These are phyloP conservation scores for Aleiodes alternator DNA, from an alignment of 2,888 invertebrate genomes.

Conservation along the genomic window DNA sequence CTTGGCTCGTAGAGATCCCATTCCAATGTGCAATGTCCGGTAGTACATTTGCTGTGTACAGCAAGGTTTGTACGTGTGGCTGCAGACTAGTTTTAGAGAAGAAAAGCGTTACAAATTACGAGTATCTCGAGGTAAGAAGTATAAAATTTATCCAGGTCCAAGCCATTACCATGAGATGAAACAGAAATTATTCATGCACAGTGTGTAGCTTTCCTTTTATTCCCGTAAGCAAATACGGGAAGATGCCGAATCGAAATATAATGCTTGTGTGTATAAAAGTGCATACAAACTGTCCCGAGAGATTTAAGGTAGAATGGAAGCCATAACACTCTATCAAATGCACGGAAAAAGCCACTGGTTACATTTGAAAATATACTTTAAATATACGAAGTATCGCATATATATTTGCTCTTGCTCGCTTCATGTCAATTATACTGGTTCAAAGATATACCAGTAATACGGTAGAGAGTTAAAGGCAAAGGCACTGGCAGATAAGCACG, in stretches of 20 bases:
- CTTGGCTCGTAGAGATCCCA: conserved; percentile 45
- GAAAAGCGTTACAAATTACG: conserved; percentile 55
- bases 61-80: not conserved
- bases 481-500: not conserved
- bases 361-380: not conserved
- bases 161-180: too few species aligned
- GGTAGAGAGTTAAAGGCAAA: too few species aligned
- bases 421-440: too few species aligned
- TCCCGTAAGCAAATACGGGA: not conserved
- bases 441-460: too few species aligned
- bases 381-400: too few species aligned
- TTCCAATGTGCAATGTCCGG: conserved; percentile 57
- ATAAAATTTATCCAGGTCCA: not conserved
- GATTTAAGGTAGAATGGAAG: conserved; percentile 13
- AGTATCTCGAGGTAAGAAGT: not conserved
- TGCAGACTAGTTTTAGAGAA: conserved; percentile 45
- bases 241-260: conserved; percentile 7
- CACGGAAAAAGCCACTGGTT: not conserved
- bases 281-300: not conserved
- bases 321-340: conserved; percentile 31
- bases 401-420: too few species aligned
- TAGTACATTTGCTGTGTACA: conserved; percentile 46
- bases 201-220: too few species aligned
- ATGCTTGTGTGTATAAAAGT: conserved; percentile 21
- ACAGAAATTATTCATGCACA: not conserved